Percentiles rank a stretch among this genome's conserved stretches.
Conservation (phyloP, 2,888 invertebrate genomes). For the Limenitis camilla region DNA sequence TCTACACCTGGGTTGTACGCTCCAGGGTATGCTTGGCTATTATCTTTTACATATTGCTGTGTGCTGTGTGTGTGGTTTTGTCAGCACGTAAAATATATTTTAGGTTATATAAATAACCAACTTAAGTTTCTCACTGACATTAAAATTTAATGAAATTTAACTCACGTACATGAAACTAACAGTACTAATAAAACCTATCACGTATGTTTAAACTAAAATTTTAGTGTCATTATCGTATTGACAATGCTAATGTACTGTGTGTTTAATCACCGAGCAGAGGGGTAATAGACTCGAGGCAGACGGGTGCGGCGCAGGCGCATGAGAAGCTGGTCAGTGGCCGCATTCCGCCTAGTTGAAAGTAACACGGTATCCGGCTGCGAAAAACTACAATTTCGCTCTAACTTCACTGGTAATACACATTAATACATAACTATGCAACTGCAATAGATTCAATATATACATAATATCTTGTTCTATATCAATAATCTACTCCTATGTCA, state of each 20-base stretch:
- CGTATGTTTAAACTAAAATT: constrained; percentile 6
- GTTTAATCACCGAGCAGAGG: constrained; percentile 12
- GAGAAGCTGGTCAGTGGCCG: constrained; percentile 66
- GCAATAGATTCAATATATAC: background rate
- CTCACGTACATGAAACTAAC: background rate
- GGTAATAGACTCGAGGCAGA: constrained; percentile 33
- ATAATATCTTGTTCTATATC: background rate
- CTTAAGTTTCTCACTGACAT: no score
- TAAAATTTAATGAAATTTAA: background rate
- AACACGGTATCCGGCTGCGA: constrained; percentile 69
- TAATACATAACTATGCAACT: constrained; percentile 1
- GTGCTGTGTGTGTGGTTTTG: no score
- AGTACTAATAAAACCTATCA: background rate
- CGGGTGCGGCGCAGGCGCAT: constrained; percentile 46
- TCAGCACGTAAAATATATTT: no score
- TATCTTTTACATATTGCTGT: no score
- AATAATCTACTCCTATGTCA: constrained; percentile 12
- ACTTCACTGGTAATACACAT: constrained; percentile 17
- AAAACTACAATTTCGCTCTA: constrained; percentile 53
- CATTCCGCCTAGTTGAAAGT: constrained; percentile 71
- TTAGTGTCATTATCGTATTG: constrained; percentile 16
- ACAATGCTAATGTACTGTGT: constrained; percentile 19
- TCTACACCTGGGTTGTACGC: no score
- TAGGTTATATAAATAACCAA: no score
- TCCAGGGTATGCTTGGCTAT: no score